Base-by-base conservation (phyloP, 1,140 invertebrate genomes). In the Meloidogyne floridensis region DNA sequence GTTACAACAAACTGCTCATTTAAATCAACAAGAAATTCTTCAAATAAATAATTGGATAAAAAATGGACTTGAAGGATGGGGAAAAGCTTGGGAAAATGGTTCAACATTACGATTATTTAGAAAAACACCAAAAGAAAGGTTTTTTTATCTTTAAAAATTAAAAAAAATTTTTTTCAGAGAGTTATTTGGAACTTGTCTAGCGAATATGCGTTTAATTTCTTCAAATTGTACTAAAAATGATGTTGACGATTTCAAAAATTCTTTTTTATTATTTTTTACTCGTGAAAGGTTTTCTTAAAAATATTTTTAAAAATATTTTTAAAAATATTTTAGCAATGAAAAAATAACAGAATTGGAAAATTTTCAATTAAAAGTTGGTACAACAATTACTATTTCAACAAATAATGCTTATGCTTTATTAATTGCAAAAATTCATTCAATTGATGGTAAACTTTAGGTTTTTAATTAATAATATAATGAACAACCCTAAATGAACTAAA, bases 121-220 rank as follows among this genome's bases (percentile, higher is more conserved):
- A 15, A n/a, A 82, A 42, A 56, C 20, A 42, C 65, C 80, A 8
- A 6, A 51, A 15, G 59, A 81, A 11, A 80, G 81, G 81, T 82
- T n/a, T 42, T 15, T 53, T 56, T n/a, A 32, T 42, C 2, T 71
- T 20, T 53, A 54, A 15, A 32, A 3, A 42, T 43, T 72, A 65
- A 9, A 11, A 15, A 20, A 59, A 32, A 81, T 81, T 81, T 7
- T n/a, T 47, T 11, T 69, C 13, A 82, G 81, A 32, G 77, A 82
- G 59, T 11, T 47, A 7, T 10, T 56, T 18, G 81, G 81, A 53
- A 72, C 65, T 11, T 82, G 81, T 78, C 72, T 82, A 18, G 81
- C 81, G 4, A 43, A 82, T 73, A 83, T 82, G 80, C 54, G 56
- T 13, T 71, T 82, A 75, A 13, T 69, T 51, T 32, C 20, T 47